Percentiles rank a stretch among this genome's conserved stretches.
phyloP scores from a whole-genome alignment of 2,888 invertebrate species.

The Agrilus mali region DNA sequence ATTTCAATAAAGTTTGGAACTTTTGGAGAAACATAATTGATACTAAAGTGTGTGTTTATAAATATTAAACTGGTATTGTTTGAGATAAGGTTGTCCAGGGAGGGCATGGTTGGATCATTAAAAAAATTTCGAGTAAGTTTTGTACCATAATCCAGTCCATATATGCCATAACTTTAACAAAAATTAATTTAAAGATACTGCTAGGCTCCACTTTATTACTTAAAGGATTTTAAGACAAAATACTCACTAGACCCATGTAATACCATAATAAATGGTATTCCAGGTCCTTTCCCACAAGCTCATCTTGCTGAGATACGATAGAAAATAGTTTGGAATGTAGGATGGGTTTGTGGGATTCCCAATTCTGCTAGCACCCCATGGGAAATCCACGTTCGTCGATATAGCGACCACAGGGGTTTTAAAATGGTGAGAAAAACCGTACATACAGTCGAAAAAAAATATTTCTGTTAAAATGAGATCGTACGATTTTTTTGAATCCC shows the following conservation, averaged over 20 bases:
- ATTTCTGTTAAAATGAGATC: constrained; percentile 47
- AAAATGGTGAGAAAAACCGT: constrained; percentile 43
- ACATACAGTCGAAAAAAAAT: constrained; percentile 46
- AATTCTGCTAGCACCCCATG: constrained; percentile 41
- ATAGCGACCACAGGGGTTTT: constrained; percentile 42
- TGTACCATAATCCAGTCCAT: constrained; percentile 18
- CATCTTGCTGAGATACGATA: constrained; percentile 38
- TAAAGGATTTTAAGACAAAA: background rate
- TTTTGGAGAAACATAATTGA: constrained; percentile 40
- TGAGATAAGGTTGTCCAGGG: constrained; percentile 33
- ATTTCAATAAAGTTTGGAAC: constrained; percentile 44
- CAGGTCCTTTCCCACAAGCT: constrained; percentile 39
- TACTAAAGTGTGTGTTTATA: constrained; percentile 44
- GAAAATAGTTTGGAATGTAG: constrained; percentile 40
- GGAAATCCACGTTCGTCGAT: constrained; percentile 41
- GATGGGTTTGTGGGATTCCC: constrained; percentile 45
- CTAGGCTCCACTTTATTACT: too few species aligned
- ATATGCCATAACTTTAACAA: too few species aligned
- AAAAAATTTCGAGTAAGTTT: constrained; percentile 37
- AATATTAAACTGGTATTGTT: constrained; percentile 42
- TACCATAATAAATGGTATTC: constrained; percentile 24
- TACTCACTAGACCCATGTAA: constrained; percentile 2
- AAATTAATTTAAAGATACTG: too few species aligned
- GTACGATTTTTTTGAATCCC: constrained; percentile 30
- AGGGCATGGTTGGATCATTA: constrained; percentile 30